Evolutionary conservation across 2,888 invertebrate genomes (phyloP).

Genomic region (Synergus gifuensis): DNA sequence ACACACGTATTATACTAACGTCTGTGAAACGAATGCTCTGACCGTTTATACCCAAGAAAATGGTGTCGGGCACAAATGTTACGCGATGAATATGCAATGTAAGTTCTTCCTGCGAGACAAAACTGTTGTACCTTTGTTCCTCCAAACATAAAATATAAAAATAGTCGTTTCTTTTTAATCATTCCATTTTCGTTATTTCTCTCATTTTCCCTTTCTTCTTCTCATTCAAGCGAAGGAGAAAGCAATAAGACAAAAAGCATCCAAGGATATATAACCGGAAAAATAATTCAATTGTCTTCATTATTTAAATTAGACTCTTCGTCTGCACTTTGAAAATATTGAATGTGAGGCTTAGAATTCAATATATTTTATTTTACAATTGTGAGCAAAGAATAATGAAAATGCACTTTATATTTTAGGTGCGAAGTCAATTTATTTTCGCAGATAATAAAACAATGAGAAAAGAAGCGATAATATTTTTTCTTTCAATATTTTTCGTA

Average conservation of each 20-base stretch:
- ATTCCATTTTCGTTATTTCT: background rate
- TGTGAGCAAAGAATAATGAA: no score
- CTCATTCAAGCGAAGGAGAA: background rate
- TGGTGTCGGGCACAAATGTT: conserved; percentile 16
- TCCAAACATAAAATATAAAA: conserved; percentile 16
- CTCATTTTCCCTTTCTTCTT: background rate
- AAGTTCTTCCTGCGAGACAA: background rate
- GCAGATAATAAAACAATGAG: no score
- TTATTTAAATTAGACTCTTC: no score
- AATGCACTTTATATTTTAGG: no score
- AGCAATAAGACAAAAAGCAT: no score
- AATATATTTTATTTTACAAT: no score
- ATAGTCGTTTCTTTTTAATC: background rate
- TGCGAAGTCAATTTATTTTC: no score
- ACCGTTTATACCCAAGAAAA: conserved; percentile 18
- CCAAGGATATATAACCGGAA: no score
- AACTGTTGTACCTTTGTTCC: background rate
- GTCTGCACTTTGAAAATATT: no score
- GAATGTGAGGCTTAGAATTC: no score
- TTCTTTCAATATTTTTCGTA: background rate
- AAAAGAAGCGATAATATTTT: no score
- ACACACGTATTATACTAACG: background rate
- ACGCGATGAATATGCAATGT: conserved; percentile 18
- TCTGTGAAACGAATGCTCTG: conserved; percentile 5
- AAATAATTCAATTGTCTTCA: no score